Conservation (phyloP, 2,113 vertebrate genomes). For the Silurus meridionalis region DNA sequence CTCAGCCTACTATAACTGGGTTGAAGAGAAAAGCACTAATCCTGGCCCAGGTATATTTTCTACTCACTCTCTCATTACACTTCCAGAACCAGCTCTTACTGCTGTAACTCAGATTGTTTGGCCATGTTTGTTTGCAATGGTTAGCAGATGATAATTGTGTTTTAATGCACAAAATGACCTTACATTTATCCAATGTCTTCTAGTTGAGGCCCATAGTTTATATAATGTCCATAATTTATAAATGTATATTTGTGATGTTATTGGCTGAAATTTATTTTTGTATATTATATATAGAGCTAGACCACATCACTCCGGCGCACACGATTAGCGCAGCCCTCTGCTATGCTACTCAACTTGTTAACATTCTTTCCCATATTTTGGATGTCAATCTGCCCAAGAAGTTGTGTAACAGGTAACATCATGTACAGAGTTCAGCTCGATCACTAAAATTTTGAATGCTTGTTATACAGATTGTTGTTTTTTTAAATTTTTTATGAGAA, state of each 20-base stretch:
- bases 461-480: not conserved
- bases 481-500: not conserved
- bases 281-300: slow-evolving; percentile 76
- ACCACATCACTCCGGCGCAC: slow-evolving; percentile 91
- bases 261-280: not conserved
- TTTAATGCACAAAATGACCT: too few relatives aligned
- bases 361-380: slow-evolving; percentile 92
- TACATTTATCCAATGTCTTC: not conserved
- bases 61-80: not conserved
- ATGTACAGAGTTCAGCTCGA: not conserved
- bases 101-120: not conserved
- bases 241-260: not conserved
- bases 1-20: slow-evolving; percentile 93
- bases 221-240: not conserved
- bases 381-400: slow-evolving; percentile 94
- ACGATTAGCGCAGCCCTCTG: slow-evolving; percentile 95
- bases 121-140: not conserved
- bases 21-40: slow-evolving; percentile 85
- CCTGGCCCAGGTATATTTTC: slow-evolving; percentile 84
- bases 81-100: too few relatives aligned
- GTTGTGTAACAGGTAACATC: slow-evolving; percentile 90
- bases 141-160: not conserved
- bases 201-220: not conserved
- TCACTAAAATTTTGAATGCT: not conserved
- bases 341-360: slow-evolving; percentile 90